Base-by-base conservation (phyloP, 2,888 invertebrate species). In the Holacanthella duospinosa region DNA sequence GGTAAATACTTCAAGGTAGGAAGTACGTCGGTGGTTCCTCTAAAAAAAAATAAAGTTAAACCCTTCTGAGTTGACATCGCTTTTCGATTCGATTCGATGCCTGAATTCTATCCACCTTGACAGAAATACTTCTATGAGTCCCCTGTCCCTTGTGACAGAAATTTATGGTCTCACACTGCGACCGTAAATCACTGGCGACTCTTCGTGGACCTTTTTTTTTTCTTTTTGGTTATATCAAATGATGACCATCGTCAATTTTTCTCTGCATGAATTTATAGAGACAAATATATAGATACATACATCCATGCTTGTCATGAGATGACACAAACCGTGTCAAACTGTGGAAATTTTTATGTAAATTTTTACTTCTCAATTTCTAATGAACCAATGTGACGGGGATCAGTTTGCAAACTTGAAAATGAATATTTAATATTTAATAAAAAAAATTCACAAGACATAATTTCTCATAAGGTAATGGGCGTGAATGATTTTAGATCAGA, bases 161-260 rank as follows among this genome's bases (percentile, higher is more conserved):
- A 69, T 69, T 69, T 69, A 71, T 69, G 71, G 68, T 68, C 68
- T 71, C 71, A 69, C 64, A 71, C 69, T 68, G 67, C 61, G 69
- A 68, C 69, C 69, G 68, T 71, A 71, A 71, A 69, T 71, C 71
- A 69, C 68, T 26, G 24, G 19, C 28, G 29, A 27, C 27, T 55
- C 16, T 55, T 55, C 6, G 9, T 55, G 24, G 9, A 25, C 28
- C 57, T 62, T 16, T 36, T n/a, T n/a, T n/a, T n/a, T n/a, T n/a
- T n/a, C n/a, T n/a, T n/a, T n/a, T n/a, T n/a, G n/a, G n/a, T n/a
- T 16, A 36, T 36, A 16, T 36, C 36, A 16, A 36, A 36, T 6
- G 36, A 36, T 36, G 36, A 36, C 36, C 36, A 36, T 36, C 36
- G 36, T 55, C 59, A 59, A 59, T 55, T 55, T 62, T 43, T 59